Percentiles rank a stretch among this genome's conserved stretches.
These are phyloP conservation scores for Camelus bactrianus DNA, from an alignment of 2,113 vertebrate species.

Conservation along the genomic window DNA sequence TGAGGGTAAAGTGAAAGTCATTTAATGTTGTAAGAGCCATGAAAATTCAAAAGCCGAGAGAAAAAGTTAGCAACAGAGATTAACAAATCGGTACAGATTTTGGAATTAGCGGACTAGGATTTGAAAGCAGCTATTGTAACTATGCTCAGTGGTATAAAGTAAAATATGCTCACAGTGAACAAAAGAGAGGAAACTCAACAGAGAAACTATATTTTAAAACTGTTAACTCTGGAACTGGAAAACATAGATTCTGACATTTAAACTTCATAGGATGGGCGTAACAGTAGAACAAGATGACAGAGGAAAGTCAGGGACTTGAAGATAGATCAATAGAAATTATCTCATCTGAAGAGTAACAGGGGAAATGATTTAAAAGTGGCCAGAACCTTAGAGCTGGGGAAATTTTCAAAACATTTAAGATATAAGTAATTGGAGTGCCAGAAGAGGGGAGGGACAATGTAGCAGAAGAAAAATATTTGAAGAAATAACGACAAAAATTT, in stretches of 20 bases:
- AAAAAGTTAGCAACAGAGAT: background rate
- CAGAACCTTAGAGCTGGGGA: background rate
- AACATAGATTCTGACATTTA: background rate
- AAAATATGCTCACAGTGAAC: background rate
- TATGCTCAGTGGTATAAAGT: background rate
- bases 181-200: background rate
- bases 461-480: background rate
- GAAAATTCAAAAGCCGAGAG: background rate
- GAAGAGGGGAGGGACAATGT: background rate
- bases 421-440: background rate
- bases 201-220: background rate
- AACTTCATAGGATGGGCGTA: background rate
- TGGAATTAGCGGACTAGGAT: background rate
- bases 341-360: background rate
- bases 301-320: background rate
- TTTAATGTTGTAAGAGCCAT: background rate
- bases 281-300: background rate
- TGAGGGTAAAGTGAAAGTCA: background rate
- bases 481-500: slow-evolving; percentile 6
- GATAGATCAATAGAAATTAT: background rate
- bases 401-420: background rate
- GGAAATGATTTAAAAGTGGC: background rate
- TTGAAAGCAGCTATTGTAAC: background rate
- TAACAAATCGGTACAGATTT: background rate
- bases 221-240: background rate